These are phyloP conservation scores for Trichonephila clavata DNA, from an alignment of 1,140 invertebrate species.

Conservation along the genomic window DNA sequence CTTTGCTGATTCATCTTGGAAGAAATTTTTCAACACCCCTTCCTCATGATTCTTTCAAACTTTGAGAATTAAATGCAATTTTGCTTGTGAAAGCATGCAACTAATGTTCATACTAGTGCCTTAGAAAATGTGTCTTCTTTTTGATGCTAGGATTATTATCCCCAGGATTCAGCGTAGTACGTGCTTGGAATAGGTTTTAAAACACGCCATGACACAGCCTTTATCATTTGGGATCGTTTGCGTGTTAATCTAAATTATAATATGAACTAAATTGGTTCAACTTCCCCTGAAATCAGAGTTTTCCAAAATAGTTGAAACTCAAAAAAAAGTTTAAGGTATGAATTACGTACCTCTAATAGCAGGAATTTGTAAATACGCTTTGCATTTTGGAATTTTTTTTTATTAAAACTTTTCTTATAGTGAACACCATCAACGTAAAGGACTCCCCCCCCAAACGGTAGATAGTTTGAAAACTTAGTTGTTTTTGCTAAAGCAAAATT, in stretches of 20 bases:
- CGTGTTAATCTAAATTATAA: background rate
- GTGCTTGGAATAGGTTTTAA: constrained; percentile 40
- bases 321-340: background rate
- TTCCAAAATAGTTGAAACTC: background rate
- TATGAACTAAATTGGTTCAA: background rate
- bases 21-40: constrained; percentile 29
- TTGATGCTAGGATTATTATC: constrained; percentile 35
- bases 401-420: too few species aligned
- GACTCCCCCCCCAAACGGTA: too few species aligned
- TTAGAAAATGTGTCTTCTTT: constrained; percentile 45
- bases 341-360: background rate
- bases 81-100: constrained; percentile 31
- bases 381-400: background rate
- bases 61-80: constrained; percentile 35
- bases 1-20: background rate
- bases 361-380: background rate
- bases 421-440: too few species aligned
- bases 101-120: constrained; percentile 5
- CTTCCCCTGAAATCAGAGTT: constrained; percentile 14
- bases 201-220: constrained; percentile 33
- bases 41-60: constrained; percentile 55
- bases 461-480: too few species aligned
- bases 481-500: too few species aligned
- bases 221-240: constrained; percentile 50
- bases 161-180: background rate